A percentile compares a stretch with the other conserved stretches of the same genome.
phyloP scores from a whole-genome alignment of 92 coral and sea anemone genomes.

The Palythoa grandis region DNA sequence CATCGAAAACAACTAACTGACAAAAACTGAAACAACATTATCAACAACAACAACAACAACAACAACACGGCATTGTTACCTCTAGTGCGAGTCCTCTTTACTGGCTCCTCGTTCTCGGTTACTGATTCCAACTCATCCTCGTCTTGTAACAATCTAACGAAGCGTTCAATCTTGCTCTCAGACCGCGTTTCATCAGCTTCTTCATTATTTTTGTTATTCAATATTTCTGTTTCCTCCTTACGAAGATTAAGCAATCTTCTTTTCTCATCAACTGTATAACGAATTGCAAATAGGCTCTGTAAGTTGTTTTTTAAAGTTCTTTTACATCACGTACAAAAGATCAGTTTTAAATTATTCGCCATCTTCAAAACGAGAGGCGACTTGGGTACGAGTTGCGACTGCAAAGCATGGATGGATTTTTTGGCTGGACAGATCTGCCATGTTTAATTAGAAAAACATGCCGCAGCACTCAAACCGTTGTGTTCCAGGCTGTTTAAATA shows the following conservation, averaged over 20 bases:
- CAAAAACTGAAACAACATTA: no score
- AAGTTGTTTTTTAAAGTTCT: neutral
- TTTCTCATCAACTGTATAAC: constrained; percentile 21
- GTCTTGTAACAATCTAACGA: constrained; percentile 18
- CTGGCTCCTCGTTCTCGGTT: neutral
- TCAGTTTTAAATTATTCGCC: no score
- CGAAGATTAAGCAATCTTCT: constrained; percentile 19
- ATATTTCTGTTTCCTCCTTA: neutral
- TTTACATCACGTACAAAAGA: neutral
- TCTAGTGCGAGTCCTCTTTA: constrained; percentile 3
- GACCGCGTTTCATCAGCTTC: neutral
- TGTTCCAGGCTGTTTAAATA: no score
- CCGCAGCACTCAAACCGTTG: no score
- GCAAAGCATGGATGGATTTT: no score
- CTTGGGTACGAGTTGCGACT: no score
- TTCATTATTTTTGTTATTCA: constrained; percentile 8
- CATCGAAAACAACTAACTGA: no score
- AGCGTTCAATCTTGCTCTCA: neutral
- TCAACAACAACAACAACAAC: no score
- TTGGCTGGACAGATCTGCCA: no score
- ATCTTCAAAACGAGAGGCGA: no score
- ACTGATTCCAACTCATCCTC: neutral
- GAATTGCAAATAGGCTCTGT: neutral
- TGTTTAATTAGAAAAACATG: no score
- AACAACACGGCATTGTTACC: neutral